phyloP scores from a whole-genome alignment of 1,140 invertebrate species.

The Zaprionus tsacasi region DNA sequence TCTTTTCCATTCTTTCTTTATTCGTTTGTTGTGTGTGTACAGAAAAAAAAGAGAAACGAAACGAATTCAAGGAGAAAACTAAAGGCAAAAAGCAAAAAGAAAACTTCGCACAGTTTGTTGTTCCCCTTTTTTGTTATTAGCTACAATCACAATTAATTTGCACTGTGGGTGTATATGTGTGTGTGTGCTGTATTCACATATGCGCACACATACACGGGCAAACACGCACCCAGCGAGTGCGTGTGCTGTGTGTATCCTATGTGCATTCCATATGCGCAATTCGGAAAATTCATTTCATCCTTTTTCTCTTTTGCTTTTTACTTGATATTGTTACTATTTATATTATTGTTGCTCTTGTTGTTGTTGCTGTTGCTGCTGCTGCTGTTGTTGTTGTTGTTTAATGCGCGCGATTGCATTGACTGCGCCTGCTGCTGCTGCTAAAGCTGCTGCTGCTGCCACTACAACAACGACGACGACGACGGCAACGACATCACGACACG shows the following conservation, averaged over 20 bases:
- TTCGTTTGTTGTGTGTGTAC: constrained; percentile 61
- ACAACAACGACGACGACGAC: constrained; percentile 76
- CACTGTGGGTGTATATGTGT: constrained; percentile 42
- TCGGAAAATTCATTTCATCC: constrained; percentile 27
- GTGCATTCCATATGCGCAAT: constrained; percentile 75
- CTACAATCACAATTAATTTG: constrained; percentile 74
- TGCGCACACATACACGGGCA: not conserved
- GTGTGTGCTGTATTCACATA: constrained; percentile 31
- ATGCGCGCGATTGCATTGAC: constrained; percentile 46
- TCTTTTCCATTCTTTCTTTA: too few relatives aligned
- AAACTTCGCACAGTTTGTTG: constrained; percentile 25
- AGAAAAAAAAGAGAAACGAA: constrained; percentile 63
- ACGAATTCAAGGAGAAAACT: constrained; percentile 24
- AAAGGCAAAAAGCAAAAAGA: constrained; percentile 43
- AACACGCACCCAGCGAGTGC: constrained; percentile 18
- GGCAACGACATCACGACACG: constrained; percentile 83
- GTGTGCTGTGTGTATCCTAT: constrained; percentile 36
- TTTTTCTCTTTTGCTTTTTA: constrained; percentile 4
- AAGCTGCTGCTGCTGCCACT: constrained; percentile 50
- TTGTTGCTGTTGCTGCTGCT: constrained; percentile 34
- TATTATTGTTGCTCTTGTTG: constrained; percentile 34
- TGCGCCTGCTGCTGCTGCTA: constrained; percentile 40
- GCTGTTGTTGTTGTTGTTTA: constrained; percentile 44
- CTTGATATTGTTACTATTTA: constrained; percentile 8
- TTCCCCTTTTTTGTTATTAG: constrained; percentile 50